These are phyloP conservation scores for Siderastrea radians DNA, from an alignment of 92 coral and sea anemone genomes.

Conservation along the genomic window DNA sequence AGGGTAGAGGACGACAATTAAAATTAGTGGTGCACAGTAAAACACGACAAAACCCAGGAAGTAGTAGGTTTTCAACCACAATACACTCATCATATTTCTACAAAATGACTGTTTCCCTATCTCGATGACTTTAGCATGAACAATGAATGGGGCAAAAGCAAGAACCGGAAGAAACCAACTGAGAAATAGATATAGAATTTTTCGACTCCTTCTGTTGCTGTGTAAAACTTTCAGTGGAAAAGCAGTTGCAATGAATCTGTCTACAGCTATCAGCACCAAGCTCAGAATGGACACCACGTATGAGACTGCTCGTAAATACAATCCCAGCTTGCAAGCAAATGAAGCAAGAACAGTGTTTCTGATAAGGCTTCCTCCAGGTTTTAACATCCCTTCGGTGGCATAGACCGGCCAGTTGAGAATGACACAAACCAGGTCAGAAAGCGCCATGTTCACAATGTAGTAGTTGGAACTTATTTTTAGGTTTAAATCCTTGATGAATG, in stretches of 20 bases:
- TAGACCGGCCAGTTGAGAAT: constrained; percentile 2
- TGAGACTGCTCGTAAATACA: neutral
- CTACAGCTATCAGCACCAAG: constrained; percentile 8
- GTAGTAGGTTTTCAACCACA: neutral
- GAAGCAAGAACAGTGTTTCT: neutral
- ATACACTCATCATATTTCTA: neutral
- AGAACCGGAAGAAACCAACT: neutral
- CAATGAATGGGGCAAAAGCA: neutral
- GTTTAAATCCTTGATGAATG: neutral
- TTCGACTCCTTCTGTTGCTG: neutral
- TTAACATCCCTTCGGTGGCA: constrained; percentile 8
- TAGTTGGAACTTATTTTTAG: constrained; percentile 3
- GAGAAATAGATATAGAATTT: neutral
- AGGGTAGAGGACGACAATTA: neutral
- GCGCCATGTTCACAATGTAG: constrained; percentile 8
- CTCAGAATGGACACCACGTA: constrained; percentile 11
- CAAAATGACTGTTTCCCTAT: neutral
- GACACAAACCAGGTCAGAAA: constrained; percentile 8
- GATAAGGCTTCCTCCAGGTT: constrained; percentile 1
- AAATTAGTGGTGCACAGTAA: constrained; percentile 1
- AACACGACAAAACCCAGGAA: neutral
- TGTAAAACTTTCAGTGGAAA: neutral
- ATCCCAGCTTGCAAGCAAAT: neutral
- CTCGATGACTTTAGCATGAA: neutral
- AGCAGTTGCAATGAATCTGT: constrained; percentile 5